Percentiles rank a stretch among this genome's conserved stretches.
These are phyloP conservation scores for Aporrectodea caliginosa DNA, from an alignment of 1,140 invertebrate species.

Conservation along the genomic window DNA sequence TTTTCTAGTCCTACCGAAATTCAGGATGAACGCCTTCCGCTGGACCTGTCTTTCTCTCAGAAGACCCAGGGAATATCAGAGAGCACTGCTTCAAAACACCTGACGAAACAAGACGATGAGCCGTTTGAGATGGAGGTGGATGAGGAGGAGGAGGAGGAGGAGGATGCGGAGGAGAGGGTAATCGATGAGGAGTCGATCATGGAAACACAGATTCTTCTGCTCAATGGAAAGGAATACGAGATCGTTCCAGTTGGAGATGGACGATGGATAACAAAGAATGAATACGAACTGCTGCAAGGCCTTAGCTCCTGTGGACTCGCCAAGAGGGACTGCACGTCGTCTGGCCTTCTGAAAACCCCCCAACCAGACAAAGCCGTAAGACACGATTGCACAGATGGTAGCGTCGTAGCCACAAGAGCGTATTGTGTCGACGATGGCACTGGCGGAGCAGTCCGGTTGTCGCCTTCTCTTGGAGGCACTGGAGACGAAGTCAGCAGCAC, in stretches of 20 bases:
- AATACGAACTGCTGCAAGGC: slow-evolving; percentile 28
- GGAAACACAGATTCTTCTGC: slow-evolving; percentile 29
- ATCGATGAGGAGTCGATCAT: neutral
- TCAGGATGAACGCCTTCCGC: neutral
- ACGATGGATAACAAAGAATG: slow-evolving; percentile 29
- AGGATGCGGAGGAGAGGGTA: neutral
- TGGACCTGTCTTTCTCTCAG: neutral
- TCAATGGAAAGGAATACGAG: slow-evolving; percentile 33
- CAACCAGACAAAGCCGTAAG: neutral
- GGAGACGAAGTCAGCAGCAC: slow-evolving; percentile 16
- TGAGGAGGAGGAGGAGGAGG: neutral
- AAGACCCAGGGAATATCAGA: neutral
- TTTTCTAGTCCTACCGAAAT: neutral
- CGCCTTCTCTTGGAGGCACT: neutral
- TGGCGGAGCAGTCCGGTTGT: neutral
- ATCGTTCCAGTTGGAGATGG: slow-evolving; percentile 32
- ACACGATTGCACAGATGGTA: too few species aligned
- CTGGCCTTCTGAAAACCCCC: neutral
- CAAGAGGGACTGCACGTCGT: neutral
- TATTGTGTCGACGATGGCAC: neutral
- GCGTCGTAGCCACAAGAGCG: neutral
- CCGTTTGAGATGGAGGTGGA: too few species aligned
- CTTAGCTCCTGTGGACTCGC: neutral
- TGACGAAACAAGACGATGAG: too few species aligned
- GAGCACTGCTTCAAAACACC: too few species aligned